phyloP scores from a whole-genome alignment of 2,113 vertebrate genomes.

The Caracal caracal region DNA sequence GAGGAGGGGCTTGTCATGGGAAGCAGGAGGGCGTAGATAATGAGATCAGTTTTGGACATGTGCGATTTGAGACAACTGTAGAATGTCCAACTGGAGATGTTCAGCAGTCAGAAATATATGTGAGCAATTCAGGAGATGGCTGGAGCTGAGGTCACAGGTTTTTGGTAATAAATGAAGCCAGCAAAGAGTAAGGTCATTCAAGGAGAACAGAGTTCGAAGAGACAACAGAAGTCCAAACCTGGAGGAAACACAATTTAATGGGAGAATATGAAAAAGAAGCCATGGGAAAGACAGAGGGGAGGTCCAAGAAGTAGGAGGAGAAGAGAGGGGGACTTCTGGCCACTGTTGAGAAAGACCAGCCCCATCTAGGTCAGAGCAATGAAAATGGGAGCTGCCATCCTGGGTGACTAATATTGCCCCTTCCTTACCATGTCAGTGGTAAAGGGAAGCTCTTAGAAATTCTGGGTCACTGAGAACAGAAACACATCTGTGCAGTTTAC shows the following conservation, averaged over 20 bases:
- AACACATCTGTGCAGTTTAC: background rate
- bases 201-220: constrained; percentile 9
- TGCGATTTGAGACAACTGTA: constrained; percentile 49
- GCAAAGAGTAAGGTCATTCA: constrained; percentile 1
- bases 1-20: constrained; percentile 45
- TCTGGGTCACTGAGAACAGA: background rate
- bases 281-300: background rate
- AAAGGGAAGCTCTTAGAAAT: background rate
- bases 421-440: background rate
- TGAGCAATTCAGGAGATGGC: background rate
- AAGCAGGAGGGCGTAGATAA: constrained; percentile 56
- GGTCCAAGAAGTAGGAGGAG: background rate
- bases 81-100: constrained; percentile 37
- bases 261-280: background rate
- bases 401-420: background rate
- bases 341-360: background rate
- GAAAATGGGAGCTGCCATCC: background rate
- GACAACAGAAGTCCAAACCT: constrained; percentile 33
- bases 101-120: constrained; percentile 35
- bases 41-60: constrained; percentile 62
- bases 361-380: background rate
- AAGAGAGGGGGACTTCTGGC: background rate
- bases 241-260: background rate
- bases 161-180: constrained; percentile 43
- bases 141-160: constrained; percentile 25